Conservation (phyloP, 2,888 invertebrate species). For the Drosophila stalkeri region DNA sequence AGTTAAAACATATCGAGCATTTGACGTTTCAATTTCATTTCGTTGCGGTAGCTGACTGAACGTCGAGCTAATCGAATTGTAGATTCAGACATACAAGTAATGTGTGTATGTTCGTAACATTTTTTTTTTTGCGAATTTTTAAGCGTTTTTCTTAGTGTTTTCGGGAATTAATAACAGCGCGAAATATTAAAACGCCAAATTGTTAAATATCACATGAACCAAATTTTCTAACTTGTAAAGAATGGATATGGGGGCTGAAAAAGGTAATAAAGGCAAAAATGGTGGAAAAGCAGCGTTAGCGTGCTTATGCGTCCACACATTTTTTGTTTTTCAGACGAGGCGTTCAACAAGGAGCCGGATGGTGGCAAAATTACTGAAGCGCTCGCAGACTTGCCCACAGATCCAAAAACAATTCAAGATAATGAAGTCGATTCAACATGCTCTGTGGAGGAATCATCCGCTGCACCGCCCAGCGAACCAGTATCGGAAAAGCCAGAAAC, state of each 20-base stretch:
- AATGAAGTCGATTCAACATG: constrained; percentile 54
- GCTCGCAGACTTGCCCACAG: not conserved
- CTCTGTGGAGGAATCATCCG: constrained; percentile 21
- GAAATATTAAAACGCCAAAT: not conserved
- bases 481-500: constrained; percentile 24
- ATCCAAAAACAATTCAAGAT: constrained; percentile 38
- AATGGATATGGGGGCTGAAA: constrained; percentile 40
- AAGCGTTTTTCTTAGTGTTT: constrained; percentile 21
- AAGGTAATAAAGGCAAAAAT: constrained; percentile 45
- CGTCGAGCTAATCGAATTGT: constrained; percentile 23
- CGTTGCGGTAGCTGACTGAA: constrained; percentile 18
- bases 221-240: constrained; percentile 9
- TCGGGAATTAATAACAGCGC: not conserved
- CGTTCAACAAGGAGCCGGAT: constrained; percentile 25
- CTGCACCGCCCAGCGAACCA: constrained; percentile 6
- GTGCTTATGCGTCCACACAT: constrained; percentile 33
- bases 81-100: constrained; percentile 14
- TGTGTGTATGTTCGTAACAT: constrained; percentile 28
- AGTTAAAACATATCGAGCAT: constrained; percentile 29
- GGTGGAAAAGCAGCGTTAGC: constrained; percentile 21
- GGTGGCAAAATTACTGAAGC: constrained; percentile 17
- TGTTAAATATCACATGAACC: constrained; percentile 14
- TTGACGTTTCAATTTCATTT: constrained; percentile 22
- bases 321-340: constrained; percentile 35
- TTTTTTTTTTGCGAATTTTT: constrained; percentile 31